Evolutionary conservation across 2,113 vertebrate species (phyloP), one percentile per base, ranked within the genome.

Genomic region (Cyanistes caeruleus): DNA sequence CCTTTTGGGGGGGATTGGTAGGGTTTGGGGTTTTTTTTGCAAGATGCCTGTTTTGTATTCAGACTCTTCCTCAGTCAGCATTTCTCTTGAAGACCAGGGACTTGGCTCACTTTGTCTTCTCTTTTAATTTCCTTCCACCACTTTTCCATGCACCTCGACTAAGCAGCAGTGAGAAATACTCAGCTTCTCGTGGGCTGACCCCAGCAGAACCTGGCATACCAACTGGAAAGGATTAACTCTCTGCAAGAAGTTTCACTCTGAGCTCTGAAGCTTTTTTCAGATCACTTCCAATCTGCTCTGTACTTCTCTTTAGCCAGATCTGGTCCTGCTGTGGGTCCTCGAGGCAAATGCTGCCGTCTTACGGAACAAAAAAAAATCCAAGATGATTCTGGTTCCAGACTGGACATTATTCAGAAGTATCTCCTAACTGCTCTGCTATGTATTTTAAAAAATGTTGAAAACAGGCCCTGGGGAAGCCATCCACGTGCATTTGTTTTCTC

Each of bases 141-240:
- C 46, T 65, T 84, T 76, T 95, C 85, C 28, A 8, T 35, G 17
- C 43, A 63, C 22, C 23, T 87, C 74, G 35, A 64, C 44, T 67
- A 44, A 79, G 39, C 31, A 78, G 33, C 18, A 37, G 21, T 30
- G 31, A 85, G 51, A 88, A 77, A 59, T 73, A 55, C 0, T 64
- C 43, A 49, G 37, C 48, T 72, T 83, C 22, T 64, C 0, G 0
- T 62, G 25, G 24, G 2, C 5, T 17, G 33, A 41, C 31, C 79
- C 25, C 37, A 64, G 48, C 58, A 80, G 58, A 76, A 82, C 8
- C 31, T 85, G 23, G 17, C 31, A 5, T n/a, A 20, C 22, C 39
- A 56, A 0, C 2, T 3, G 8, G 18, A 37, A 21, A 62, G 20
- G 31, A 48, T 65, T 48, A 58, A 69, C 44, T 86, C 60, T 18